These are phyloP conservation scores for Budorcas taxicolor DNA, from an alignment of 2,113 vertebrate species.

Conservation along the genomic window DNA sequence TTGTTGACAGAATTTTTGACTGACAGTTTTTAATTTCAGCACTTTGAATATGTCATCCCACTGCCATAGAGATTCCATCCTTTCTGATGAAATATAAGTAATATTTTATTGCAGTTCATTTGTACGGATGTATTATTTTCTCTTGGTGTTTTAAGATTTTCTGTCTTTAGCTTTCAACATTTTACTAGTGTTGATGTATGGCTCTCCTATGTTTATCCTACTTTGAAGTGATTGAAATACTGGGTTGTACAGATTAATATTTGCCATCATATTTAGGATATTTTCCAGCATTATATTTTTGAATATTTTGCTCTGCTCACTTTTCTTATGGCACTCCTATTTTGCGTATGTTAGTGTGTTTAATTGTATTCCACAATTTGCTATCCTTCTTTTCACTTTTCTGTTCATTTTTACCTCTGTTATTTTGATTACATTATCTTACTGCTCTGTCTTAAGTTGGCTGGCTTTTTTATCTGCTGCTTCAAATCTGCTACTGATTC, in stretches of 20 bases:
- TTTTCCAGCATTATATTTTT: background rate
- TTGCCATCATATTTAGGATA: background rate
- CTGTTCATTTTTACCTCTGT: background rate
- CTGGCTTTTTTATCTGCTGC: background rate
- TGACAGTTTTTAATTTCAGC: background rate
- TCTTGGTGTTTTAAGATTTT: background rate
- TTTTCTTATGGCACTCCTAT: background rate
- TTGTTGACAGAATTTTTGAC: background rate
- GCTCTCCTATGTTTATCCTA: background rate
- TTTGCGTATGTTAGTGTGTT: background rate
- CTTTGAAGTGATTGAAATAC: background rate
- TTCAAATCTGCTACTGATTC: background rate
- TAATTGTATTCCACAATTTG: background rate
- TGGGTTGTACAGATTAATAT: background rate
- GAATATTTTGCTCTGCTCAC: background rate
- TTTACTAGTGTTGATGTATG: background rate
- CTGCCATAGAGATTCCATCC: background rate
- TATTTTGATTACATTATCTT: background rate
- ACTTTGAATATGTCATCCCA: background rate
- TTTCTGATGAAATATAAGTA: background rate
- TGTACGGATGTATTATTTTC: background rate
- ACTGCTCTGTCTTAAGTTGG: background rate
- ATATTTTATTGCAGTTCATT: background rate
- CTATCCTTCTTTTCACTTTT: background rate
- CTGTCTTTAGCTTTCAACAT: background rate